Conservation (phyloP, 2,113 vertebrate species). For the Pristiophorus japonicus region DNA sequence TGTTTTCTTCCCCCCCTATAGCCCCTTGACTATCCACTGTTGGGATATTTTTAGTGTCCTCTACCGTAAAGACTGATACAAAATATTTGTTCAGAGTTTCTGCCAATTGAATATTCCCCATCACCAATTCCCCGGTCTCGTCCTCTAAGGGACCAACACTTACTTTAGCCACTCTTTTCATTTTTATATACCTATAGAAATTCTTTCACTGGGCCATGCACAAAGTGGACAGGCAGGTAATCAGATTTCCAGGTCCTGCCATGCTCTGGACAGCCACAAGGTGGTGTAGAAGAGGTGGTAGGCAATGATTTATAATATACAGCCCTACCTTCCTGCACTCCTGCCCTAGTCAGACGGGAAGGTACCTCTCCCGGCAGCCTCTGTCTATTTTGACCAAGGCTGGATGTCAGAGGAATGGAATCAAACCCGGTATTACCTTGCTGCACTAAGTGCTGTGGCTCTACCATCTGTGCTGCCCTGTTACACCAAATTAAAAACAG, state of each 20-base stretch:
- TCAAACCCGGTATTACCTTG: background rate
- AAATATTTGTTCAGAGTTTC: no score
- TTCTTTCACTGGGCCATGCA: background rate
- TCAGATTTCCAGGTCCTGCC: background rate
- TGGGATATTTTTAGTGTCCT: no score
- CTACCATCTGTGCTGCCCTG: background rate
- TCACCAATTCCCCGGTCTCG: no score
- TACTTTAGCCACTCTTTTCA: no score
- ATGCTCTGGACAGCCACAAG: background rate
- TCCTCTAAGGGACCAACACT: no score
- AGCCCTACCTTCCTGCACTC: background rate
- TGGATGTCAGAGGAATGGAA: background rate
- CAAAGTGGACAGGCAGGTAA: background rate
- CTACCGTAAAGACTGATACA: no score
- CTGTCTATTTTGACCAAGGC: background rate
- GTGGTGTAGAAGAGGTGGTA: background rate
- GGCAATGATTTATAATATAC: background rate
- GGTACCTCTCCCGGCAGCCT: no score
- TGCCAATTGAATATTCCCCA: no score
- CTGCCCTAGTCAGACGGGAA: no score
- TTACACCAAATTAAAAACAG: background rate
- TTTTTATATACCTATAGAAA: no score
- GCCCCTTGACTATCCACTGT: no score
- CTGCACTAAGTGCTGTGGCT: background rate
- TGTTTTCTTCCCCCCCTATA: no score